Conservation (phyloP, 1,140 invertebrate species). For the Aphaenogaster rudis region DNA sequence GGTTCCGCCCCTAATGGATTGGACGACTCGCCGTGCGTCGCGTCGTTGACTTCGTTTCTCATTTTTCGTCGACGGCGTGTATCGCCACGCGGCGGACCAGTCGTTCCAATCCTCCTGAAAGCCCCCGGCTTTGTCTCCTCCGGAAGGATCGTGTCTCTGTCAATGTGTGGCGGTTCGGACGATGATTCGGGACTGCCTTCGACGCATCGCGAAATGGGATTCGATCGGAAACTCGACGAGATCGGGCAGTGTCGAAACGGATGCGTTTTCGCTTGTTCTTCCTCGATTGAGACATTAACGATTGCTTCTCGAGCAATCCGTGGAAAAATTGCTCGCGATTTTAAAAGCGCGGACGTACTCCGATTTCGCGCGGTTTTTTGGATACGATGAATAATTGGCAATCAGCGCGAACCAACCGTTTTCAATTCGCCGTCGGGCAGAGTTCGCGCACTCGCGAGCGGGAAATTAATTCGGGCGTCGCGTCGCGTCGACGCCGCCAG, state of each 20-base stretch:
- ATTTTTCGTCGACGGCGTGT: conserved; percentile 53
- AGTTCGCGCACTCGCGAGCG: conserved; percentile 7
- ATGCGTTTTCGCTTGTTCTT: not conserved
- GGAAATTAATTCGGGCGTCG: conserved; percentile 35
- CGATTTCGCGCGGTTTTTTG: conserved; percentile 12
- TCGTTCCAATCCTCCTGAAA: conserved; percentile 75
- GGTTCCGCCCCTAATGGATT: conserved; percentile 78
- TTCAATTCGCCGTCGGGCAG: conserved; percentile 14
- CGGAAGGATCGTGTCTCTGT: not conserved
- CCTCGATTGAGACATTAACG: conserved; percentile 12
- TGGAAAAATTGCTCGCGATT: conserved; percentile 13
- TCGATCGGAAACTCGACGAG: not conserved
- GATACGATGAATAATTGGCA: conserved; percentile 44
- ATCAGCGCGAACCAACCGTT: conserved; percentile 25
- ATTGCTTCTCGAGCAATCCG: not conserved
- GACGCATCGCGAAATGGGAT: not conserved
- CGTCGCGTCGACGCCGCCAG: not conserved
- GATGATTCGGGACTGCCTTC: not conserved
- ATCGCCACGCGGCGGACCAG: conserved; percentile 29
- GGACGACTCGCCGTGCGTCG: conserved; percentile 55
- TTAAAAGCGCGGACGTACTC: not conserved
- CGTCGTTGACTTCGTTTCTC: conserved; percentile 63
- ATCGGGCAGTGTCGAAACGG: not conserved
- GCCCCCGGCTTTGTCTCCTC: conserved; percentile 14
- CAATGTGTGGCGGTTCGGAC: not conserved